Conservation (phyloP, 2,888 invertebrate genomes). For the Acanthosepion pharaonis region DNA sequence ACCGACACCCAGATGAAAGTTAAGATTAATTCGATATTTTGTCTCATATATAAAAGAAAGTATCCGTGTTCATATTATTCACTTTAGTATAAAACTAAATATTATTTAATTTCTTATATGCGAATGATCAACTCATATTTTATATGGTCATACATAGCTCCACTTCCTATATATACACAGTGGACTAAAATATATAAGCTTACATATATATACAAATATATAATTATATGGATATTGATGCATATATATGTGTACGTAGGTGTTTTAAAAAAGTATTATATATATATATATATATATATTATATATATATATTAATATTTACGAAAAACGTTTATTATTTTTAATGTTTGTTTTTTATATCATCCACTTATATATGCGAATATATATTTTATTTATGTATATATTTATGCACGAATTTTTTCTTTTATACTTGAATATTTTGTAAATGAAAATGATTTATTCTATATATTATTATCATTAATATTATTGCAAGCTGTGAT, state of each 20-base stretch:
- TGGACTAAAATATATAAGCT: background rate
- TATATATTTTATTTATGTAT: too few species aligned
- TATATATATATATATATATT: background rate
- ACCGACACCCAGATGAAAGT: background rate
- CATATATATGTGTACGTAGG: background rate
- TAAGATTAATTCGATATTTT: background rate
- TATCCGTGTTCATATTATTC: background rate
- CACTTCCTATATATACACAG: background rate
- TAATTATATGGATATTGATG: background rate
- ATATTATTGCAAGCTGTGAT: too few species aligned
- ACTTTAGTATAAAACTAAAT: background rate
- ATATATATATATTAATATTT: too few species aligned
- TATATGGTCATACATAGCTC: background rate
- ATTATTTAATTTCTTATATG: background rate
- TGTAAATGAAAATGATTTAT: too few species aligned
- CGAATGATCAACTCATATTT: background rate
- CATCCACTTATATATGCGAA: too few species aligned
- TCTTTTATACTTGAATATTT: too few species aligned
- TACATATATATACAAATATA: background rate
- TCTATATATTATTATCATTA: too few species aligned
- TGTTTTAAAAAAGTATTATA: background rate
- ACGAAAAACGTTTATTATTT: too few species aligned
- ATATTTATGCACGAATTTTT: too few species aligned
- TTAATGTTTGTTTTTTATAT: too few species aligned
- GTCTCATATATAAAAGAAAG: background rate